Conservation (phyloP, 2,113 vertebrate genomes). For the Triplophysa siluroides region DNA sequence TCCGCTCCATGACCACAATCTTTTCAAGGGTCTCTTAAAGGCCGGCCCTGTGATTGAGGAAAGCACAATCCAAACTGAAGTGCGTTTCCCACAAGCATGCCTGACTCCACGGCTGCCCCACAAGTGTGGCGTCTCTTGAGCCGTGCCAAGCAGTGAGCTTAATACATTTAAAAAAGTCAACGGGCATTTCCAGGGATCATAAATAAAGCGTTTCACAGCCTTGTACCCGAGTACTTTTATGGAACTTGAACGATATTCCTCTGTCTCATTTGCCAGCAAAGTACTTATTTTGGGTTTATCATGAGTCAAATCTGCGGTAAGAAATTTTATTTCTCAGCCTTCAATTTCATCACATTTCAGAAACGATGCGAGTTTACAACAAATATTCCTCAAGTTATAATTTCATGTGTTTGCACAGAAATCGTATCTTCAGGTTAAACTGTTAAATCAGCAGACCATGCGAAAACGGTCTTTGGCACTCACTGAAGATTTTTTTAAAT, state of each 20-base stretch:
- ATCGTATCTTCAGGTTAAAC: not conserved
- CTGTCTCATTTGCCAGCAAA: constrained; percentile 10
- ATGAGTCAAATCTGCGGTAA: constrained; percentile 64
- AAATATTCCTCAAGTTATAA: not conserved
- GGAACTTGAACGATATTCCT: not conserved
- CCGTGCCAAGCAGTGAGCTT: constrained; percentile 12
- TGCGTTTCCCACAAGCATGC: constrained; percentile 49
- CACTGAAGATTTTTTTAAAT: not conserved
- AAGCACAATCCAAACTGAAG: constrained; percentile 60
- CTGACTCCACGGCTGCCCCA: constrained; percentile 40
- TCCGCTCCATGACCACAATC: constrained; percentile 68
- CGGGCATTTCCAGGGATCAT: constrained; percentile 41
- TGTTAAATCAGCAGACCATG: not conserved
- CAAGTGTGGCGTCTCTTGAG: constrained; percentile 33
- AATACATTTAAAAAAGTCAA: constrained; percentile 34
- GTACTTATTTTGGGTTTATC: constrained; percentile 50
- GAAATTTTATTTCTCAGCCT: constrained; percentile 57
- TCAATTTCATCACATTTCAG: constrained; percentile 70
- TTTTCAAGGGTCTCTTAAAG: constrained; percentile 68
- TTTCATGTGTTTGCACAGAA: not conserved
- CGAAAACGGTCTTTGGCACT: not conserved
- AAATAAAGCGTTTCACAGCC: constrained; percentile 36
- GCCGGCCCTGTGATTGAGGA: constrained; percentile 46
- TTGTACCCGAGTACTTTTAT: constrained; percentile 20
- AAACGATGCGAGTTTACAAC: constrained; percentile 54